Evolutionary conservation across 2,113 vertebrate genomes (phyloP).

Genomic region (Sigmodon hispidus): DNA sequence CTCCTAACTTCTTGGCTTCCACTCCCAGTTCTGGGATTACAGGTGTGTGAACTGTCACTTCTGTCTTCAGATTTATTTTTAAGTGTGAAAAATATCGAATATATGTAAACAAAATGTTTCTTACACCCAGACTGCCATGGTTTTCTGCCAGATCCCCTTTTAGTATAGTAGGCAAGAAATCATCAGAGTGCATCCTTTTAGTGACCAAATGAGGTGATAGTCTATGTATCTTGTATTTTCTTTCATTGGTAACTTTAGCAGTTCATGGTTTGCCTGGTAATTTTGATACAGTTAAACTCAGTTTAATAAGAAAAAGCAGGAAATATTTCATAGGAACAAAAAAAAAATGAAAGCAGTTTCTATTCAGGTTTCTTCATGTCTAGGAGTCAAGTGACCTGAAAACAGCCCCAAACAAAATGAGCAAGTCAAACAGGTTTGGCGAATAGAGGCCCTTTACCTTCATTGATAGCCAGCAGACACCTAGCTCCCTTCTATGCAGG

Average conservation of each 20-base stretch:
- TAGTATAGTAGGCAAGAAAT: neutral
- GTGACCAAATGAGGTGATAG: neutral
- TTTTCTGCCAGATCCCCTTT: neutral
- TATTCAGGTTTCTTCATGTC: slow-evolving; percentile 30
- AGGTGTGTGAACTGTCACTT: neutral
- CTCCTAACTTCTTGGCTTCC: neutral
- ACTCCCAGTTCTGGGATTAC: neutral
- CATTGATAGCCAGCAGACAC: neutral
- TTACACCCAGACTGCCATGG: neutral
- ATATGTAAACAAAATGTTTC: neutral
- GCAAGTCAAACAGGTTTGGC: slow-evolving; percentile 12
- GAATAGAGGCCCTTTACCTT: neutral
- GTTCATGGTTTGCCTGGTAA: slow-evolving; percentile 29
- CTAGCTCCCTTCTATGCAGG: neutral
- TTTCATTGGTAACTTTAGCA: neutral
- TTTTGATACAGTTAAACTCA: slow-evolving; percentile 12
- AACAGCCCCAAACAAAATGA: neutral
- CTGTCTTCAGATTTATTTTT: neutral
- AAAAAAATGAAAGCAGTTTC: slow-evolving; percentile 40
- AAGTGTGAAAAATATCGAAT: slow-evolving; percentile 3
- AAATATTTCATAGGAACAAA: slow-evolving; percentile 29
- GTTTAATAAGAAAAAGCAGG: slow-evolving; percentile 42
- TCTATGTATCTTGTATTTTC: neutral
- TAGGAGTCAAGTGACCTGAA: neutral
- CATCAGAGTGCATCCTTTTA: neutral